These are phyloP conservation scores for Timandra comae DNA, from an alignment of 2,888 invertebrate species.

Conservation along the genomic window DNA sequence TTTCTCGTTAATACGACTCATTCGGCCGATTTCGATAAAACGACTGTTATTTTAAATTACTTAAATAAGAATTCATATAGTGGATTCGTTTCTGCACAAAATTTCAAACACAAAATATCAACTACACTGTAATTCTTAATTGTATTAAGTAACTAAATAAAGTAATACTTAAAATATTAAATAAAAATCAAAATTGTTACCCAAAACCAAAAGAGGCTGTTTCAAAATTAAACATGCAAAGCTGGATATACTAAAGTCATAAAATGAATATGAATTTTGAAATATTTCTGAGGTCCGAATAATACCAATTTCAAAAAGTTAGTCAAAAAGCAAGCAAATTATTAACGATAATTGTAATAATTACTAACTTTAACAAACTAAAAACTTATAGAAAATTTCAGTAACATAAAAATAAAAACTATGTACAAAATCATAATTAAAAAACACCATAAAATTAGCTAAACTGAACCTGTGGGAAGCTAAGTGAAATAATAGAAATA, in stretches of 20 bases:
- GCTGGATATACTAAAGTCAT: slow-evolving; percentile 30
- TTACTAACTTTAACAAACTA: no score
- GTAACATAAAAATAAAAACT: not conserved
- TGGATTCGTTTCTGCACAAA: no score
- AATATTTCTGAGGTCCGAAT: no score
- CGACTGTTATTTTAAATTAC: no score
- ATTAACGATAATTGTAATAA: not conserved
- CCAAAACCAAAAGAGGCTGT: slow-evolving; percentile 75
- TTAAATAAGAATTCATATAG: no score
- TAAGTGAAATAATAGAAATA: slow-evolving; percentile 10
- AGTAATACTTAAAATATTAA: slow-evolving; percentile 18
- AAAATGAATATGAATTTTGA: slow-evolving; percentile 1
- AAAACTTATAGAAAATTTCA: no score
- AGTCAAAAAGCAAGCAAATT: not conserved
- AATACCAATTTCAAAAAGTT: not conserved
- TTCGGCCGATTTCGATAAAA: no score
- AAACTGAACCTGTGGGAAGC: slow-evolving; percentile 15
- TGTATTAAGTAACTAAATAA: slow-evolving; percentile 6
- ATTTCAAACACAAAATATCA: no score
- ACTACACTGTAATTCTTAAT: no score
- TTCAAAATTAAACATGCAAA: slow-evolving; percentile 66
- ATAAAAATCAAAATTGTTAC: slow-evolving; percentile 22
- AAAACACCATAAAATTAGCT: slow-evolving; percentile 7
- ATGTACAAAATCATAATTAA: slow-evolving; percentile 6
- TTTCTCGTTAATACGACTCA: no score